Conservation (phyloP, 2,888 invertebrate genomes). For the Gerosis bhagava region DNA sequence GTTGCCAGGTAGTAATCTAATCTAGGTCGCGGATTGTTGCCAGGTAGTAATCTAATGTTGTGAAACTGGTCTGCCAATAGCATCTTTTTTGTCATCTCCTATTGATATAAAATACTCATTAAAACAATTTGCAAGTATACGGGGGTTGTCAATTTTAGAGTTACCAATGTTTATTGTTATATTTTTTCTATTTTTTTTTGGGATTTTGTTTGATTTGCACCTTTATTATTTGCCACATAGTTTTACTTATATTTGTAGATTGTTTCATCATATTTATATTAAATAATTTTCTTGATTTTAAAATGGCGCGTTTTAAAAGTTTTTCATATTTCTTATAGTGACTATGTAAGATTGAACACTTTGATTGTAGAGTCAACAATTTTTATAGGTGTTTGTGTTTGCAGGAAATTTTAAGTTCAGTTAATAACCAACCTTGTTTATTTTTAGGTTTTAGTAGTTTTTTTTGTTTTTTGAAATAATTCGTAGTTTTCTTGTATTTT, state of each 20-base stretch:
- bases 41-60: too few relatives aligned
- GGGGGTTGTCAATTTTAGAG: neutral
- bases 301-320: too few relatives aligned
- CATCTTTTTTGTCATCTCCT: neutral
- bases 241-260: neutral
- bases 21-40: too few relatives aligned
- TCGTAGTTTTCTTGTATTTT: too few relatives aligned
- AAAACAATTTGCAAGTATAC: neutral
- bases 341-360: too few relatives aligned
- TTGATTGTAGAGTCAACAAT: too few relatives aligned
- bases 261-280: neutral
- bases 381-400: constrained; percentile 2
- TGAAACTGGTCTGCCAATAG: neutral
- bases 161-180: constrained; percentile 1
- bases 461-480: neutral
- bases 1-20: too few relatives aligned
- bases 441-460: neutral
- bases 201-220: neutral
- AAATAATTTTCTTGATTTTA: neutral
- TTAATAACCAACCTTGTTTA: neutral
- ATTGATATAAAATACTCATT: neutral
- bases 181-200: neutral
- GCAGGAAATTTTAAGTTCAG: neutral
- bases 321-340: too few relatives aligned
- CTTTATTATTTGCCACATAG: constrained; percentile 3